Evolutionary conservation across 2,888 invertebrate species (phyloP).

Genomic region (Calliopum simillimum): DNA sequence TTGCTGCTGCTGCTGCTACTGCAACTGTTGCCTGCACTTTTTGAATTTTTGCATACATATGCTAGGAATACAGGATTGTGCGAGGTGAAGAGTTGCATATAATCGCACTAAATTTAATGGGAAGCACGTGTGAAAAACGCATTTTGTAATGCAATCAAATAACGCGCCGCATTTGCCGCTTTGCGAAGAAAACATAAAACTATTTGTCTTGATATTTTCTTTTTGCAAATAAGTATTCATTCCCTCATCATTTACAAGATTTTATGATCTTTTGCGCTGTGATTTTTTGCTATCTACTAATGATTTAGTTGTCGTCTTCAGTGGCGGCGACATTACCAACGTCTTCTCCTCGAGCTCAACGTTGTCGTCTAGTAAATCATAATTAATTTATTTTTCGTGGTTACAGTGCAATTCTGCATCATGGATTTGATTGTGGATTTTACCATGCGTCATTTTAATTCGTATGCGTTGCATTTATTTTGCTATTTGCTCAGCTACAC

Average conservation of each 20-base stretch:
- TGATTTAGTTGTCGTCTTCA: conserved; percentile 57
- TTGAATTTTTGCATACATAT: too few relatives aligned
- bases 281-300: conserved; percentile 48
- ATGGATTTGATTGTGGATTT: too few relatives aligned
- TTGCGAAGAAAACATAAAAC: too few relatives aligned
- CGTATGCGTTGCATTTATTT: background rate
- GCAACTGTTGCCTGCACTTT: too few relatives aligned
- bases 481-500: background rate
- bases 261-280: conserved; percentile 22
- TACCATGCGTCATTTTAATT: too few relatives aligned
- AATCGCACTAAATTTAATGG: conserved; percentile 51
- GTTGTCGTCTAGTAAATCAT: conserved; percentile 55
- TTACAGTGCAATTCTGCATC: background rate
- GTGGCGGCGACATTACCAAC: conserved; percentile 26
- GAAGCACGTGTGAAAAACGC: conserved; percentile 63
- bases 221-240: conserved; percentile 19
- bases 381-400: conserved; percentile 31
- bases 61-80: too few relatives aligned
- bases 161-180: background rate
- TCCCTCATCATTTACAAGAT: conserved; percentile 25
- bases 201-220: too few relatives aligned
- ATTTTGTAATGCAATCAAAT: conserved; percentile 42
- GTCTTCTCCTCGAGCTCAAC: too few relatives aligned
- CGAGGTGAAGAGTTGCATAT: too few relatives aligned
- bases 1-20: too few relatives aligned